Percentiles rank a stretch among this genome's conserved stretches.
phyloP scores from a whole-genome alignment of 2,888 invertebrate genomes.

The Pollenia labialis region DNA sequence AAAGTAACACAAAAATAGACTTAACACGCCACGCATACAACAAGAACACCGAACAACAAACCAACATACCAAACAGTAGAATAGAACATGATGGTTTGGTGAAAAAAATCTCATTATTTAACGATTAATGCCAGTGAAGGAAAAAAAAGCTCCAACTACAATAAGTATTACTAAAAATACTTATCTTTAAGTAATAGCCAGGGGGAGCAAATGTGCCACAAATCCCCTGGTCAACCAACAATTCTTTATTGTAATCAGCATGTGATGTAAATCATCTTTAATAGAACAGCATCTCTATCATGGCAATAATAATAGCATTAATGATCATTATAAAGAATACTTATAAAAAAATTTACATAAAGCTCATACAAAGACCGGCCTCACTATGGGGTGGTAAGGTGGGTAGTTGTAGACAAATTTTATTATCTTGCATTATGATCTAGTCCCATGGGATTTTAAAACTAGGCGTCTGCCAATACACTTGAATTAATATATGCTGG shows the following conservation, averaged over 20 bases:
- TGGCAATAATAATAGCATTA: conserved; percentile 27
- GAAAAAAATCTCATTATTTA: conserved; percentile 65
- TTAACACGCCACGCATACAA: conserved; percentile 52
- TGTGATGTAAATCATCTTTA: conserved; percentile 61
- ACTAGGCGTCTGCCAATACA: too few relatives aligned
- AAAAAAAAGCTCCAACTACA: background rate
- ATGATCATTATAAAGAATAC: conserved; percentile 30
- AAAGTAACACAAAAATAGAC: conserved; percentile 5
- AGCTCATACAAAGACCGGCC: background rate
- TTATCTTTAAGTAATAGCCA: conserved; percentile 8
- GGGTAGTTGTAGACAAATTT: background rate
- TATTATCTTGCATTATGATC: too few relatives aligned
- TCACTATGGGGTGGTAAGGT: conserved; percentile 29
- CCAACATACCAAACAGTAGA: conserved; percentile 33
- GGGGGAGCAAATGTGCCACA: conserved; percentile 28
- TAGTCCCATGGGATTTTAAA: too few relatives aligned
- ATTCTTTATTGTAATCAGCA: conserved; percentile 43
- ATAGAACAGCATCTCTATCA: conserved; percentile 66
- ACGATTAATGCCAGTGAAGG: conserved; percentile 50
- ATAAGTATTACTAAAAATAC: conserved; percentile 27
- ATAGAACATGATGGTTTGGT: background rate
- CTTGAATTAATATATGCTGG: too few relatives aligned
- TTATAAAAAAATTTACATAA: conserved; percentile 37
- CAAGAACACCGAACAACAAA: conserved; percentile 31
- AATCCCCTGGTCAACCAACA: conserved; percentile 47